Base-by-base conservation (phyloP, 64 coral and sea anemone species). In the Actinia tenebrosa region DNA sequence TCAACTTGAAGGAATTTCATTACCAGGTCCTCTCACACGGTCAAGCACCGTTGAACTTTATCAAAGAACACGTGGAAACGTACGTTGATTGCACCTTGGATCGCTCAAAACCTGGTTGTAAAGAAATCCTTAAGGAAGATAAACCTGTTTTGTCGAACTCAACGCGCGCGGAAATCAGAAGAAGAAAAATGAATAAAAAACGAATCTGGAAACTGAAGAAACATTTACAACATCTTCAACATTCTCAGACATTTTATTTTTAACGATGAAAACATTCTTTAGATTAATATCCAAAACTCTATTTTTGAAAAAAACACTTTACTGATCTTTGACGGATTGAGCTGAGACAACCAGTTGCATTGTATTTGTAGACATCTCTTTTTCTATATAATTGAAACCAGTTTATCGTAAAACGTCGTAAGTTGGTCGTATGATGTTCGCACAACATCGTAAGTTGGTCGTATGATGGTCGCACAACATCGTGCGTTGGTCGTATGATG, bases 1-100 rank as follows among this genome's bases (percentile, higher is more conserved):
- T 63, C 59, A 64, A 91, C 56, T 64, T 91, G 53, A 77, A 84
- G 13, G 89, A 90, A 61, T 90, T 90, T 86, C 89, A 90, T 79
- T 90, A 90, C 84, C 89, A 90, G 55, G 64, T 90, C 16, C 82
- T 90, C 19, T 86, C 64, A 3, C 83, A 90, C 66, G 89, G 89
- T 19, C 56, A 85, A 1, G 83, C 72, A 45, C 89, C 89, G 8
- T 20, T 90, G 27, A 59, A 71, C 45, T 90, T 56, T 86, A n/a
- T 90, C 25, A 59, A 90, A 78, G 84, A 87, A 18, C 69, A 91
- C 47, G 60, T 91, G 10, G 77, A 60, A 72, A 54, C 64, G 62
- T 91, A 54, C 25, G 78, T 87, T 64, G 47, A 79, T 19, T 86
- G 89, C 18, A 84, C 86, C 63, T 71, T 91, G 56, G 53, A 89